These are phyloP conservation scores for Hydrozoanthus gracilis DNA, from an alignment of 92 coral and sea anemone genomes.

Conservation along the genomic window DNA sequence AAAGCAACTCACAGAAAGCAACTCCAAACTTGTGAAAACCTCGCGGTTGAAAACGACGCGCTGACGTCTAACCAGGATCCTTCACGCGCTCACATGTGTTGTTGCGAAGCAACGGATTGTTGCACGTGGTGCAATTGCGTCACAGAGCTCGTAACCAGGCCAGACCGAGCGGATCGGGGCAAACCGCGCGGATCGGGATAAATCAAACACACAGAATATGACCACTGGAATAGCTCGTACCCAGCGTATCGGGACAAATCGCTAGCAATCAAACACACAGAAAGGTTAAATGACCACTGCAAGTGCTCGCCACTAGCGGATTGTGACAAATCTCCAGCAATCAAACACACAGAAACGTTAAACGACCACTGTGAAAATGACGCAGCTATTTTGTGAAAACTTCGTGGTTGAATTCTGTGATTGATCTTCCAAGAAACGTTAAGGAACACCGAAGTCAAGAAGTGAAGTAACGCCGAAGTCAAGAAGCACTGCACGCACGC, in stretches of 20 bases:
- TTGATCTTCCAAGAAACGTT: conserved; percentile 24
- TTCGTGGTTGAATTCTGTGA: conserved; percentile 34
- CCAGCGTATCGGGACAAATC: conserved; percentile 30
- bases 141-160: conserved; percentile 27
- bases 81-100: conserved; percentile 19
- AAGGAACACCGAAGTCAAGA: conserved; percentile 31
- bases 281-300: conserved; percentile 13
- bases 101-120: conserved; percentile 33
- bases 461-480: conserved; percentile 29
- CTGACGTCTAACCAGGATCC: conserved; percentile 30
- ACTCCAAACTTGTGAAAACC: conserved; percentile 22
- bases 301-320: too few relatives aligned
- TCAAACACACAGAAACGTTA: too few relatives aligned
- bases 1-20: conserved; percentile 31
- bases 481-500: conserved; percentile 34
- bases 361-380: neutral
- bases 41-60: conserved; percentile 27
- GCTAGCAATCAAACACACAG: conserved; percentile 29
- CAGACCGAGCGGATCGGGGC: conserved; percentile 25
- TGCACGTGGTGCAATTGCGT: conserved; percentile 34
- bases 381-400: conserved; percentile 29
- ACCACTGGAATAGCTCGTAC: conserved; percentile 31
- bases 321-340: too few relatives aligned
- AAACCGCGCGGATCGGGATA: conserved; percentile 30
- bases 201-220: conserved; percentile 28